Evolutionary conservation across 1,140 invertebrate species (phyloP), one percentile per base, ranked within the genome.

Genomic region (Atta cephalotes): DNA sequence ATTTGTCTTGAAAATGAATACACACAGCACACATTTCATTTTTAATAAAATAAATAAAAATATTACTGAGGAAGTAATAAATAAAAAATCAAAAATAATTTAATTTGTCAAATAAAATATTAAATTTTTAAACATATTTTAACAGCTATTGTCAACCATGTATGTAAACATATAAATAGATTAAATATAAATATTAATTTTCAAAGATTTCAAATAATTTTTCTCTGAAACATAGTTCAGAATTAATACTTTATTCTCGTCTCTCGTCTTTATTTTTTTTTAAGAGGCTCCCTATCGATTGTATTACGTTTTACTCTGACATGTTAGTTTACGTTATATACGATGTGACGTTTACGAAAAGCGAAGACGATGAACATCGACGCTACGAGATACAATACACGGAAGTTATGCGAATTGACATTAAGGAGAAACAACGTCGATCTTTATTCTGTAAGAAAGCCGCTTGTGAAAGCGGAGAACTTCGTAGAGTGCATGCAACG

Each of bases 391-490:
- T 31, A 78, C 56, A 63, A 45, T 51, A 85, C 76, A 58, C 6
- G 12, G 49, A 58, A 89, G 87, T 85, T 85, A 88, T 51, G 31
- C 18, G 28, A 79, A 88, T 78, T 39, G 79, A 88, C 88, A 74
- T 89, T 89, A 88, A 89, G 39, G 71, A 77, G 88, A 88, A 89
- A 85, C 72, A 85, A 88, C 70, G 63, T 72, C 82, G 87, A 88
- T 76, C 56, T 76, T 60, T 62, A 76, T 62, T 76, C 35, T 2
- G 31, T 53, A 72, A 72, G 70, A 56, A 72, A 72, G 70, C 70
- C 21, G 49, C 51, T 76, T 76, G 51, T n/a, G 56, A 28, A 76
- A 76, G 56, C 35, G n/a, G 35, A 45, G 56, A 76, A 76, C 56
- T 45, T 60, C 28, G 53, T 31, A 21, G 72, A 76, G 53, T 76